phyloP scores from a whole-genome alignment of 2,888 invertebrate genomes.

The Plebejus melissa region DNA sequence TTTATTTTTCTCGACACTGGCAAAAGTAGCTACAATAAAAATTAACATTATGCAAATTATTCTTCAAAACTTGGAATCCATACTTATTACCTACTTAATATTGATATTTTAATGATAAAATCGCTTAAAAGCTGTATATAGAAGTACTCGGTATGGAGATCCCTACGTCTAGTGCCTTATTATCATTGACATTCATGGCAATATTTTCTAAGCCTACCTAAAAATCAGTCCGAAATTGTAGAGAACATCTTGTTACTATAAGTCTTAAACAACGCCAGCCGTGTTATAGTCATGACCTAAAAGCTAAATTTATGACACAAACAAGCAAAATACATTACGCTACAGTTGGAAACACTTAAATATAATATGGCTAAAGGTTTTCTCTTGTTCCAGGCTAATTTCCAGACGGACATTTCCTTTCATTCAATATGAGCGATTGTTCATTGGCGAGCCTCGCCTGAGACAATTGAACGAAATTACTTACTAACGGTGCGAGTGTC shows the following conservation, averaged over 20 bases:
- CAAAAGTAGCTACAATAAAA: conserved; percentile 1
- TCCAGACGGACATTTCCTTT: conserved; percentile 75
- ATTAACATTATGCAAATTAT: background rate
- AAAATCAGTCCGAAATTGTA: too few relatives aligned
- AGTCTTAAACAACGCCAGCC: background rate
- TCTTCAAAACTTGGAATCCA: too few relatives aligned
- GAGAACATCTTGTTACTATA: background rate
- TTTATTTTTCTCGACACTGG: background rate
- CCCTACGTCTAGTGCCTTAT: too few relatives aligned
- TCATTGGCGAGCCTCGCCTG: conserved; percentile 67
- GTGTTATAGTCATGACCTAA: background rate
- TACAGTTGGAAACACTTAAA: conserved; percentile 61
- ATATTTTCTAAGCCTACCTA: too few relatives aligned
- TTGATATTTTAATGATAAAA: too few relatives aligned
- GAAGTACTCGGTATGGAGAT: too few relatives aligned
- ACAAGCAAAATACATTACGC: conserved; percentile 70
- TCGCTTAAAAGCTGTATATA: too few relatives aligned
- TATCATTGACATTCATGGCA: too few relatives aligned
- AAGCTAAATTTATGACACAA: conserved; percentile 36
- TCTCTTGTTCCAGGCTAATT: conserved; percentile 75
- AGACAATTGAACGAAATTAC: conserved; percentile 73
- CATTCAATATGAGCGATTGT: conserved; percentile 78
- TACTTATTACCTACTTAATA: too few relatives aligned
- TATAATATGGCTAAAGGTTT: conserved; percentile 76
- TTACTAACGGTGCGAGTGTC: conserved; percentile 58